These are phyloP conservation scores for Gymnobelideus leadbeateri DNA, from an alignment of 2,113 vertebrate species.

Conservation along the genomic window DNA sequence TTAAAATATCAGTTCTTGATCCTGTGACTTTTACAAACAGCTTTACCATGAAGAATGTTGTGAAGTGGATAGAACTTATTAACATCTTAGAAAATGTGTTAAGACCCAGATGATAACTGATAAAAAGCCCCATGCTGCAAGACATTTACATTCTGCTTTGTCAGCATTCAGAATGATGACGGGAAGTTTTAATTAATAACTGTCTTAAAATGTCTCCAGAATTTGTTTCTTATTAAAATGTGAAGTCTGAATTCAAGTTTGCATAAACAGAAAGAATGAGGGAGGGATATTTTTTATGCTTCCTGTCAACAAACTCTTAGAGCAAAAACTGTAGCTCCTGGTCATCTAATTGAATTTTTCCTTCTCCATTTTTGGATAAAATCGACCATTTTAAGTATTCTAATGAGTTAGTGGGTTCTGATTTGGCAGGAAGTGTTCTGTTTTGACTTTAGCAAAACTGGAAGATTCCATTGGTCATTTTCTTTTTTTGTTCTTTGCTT, in stretches of 20 bases:
- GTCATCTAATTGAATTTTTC: not conserved
- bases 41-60: not conserved
- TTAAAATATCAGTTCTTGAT: not conserved
- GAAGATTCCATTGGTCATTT: not conserved
- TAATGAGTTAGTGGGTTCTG: not conserved
- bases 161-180: not conserved
- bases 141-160: not conserved
- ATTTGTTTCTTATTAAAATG: not conserved
- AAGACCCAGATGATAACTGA: not conserved
- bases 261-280: not conserved
- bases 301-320: not conserved
- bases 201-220: not conserved
- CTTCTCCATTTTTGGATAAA: not conserved
- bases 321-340: not conserved
- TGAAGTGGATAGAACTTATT: not conserved
- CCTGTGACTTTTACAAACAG: not conserved
- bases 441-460: not conserved
- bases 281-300: not conserved
- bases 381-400: not conserved
- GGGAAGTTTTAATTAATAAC: not conserved
- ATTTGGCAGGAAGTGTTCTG: not conserved
- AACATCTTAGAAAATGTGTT: not conserved
- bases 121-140: not conserved
- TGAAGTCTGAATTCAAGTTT: no score
- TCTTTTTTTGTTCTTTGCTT: not conserved